Conservation (phyloP, 2,888 invertebrate species). For the Agriopis aurantiaria region DNA sequence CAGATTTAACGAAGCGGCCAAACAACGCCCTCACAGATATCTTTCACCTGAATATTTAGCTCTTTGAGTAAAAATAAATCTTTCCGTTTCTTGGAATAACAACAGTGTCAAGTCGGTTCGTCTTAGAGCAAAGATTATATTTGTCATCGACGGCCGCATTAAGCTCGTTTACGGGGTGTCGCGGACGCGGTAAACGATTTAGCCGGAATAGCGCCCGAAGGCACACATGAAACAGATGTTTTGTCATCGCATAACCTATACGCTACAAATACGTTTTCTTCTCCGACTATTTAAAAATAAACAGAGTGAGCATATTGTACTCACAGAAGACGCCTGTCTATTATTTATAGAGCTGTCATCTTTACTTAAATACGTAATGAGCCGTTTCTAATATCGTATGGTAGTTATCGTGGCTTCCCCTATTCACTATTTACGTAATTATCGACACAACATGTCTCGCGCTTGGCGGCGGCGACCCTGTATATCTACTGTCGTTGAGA, state of each 20-base stretch:
- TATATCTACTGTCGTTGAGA: constrained; percentile 26
- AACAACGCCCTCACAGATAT: constrained; percentile 81
- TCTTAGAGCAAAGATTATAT: constrained; percentile 84
- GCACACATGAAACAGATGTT: constrained; percentile 76
- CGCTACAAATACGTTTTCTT: constrained; percentile 66
- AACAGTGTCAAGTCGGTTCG: constrained; percentile 82
- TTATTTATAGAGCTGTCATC: constrained; percentile 83
- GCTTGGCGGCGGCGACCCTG: constrained; percentile 39
- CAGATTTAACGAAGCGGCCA: constrained; percentile 79
- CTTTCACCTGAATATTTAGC: constrained; percentile 86
- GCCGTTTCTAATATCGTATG: constrained; percentile 80
- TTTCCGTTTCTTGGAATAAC: constrained; percentile 82
- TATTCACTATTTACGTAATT: constrained; percentile 71
- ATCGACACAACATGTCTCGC: constrained; percentile 59
- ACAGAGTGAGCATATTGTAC: constrained; percentile 61
- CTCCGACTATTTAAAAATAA: constrained; percentile 69
- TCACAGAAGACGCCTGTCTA: constrained; percentile 62
- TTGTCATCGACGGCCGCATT: constrained; percentile 81
- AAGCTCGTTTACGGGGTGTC: constrained; percentile 78
- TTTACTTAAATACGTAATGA: constrained; percentile 83
- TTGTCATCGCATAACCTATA: constrained; percentile 69
- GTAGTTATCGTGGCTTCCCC: constrained; percentile 70
- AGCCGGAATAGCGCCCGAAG: constrained; percentile 64
- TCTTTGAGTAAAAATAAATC: constrained; percentile 85
- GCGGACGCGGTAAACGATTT: constrained; percentile 76